Conservation (phyloP, 2,888 invertebrate genomes). For the Drosophila suboccidentalis region DNA sequence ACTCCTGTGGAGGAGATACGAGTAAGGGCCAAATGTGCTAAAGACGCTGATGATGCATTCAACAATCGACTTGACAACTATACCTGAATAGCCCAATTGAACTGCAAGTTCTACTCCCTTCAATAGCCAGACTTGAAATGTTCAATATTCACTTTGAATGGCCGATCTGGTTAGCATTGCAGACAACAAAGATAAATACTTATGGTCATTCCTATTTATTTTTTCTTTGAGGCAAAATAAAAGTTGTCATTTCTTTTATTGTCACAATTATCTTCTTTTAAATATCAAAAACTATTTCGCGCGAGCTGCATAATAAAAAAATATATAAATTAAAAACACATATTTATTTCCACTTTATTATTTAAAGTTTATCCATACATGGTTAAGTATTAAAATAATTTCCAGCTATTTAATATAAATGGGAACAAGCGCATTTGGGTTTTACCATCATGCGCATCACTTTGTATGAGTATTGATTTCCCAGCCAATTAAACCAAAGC, state of each 20-base stretch:
- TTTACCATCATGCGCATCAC: constrained; percentile 22
- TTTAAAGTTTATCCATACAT: not conserved
- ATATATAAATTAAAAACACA: constrained; percentile 21
- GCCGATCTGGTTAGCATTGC: not conserved
- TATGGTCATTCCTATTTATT: not conserved
- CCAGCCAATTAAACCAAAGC: not conserved
- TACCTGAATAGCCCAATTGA: constrained; percentile 41
- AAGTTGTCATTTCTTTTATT: too few species aligned
- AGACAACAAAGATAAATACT: not conserved
- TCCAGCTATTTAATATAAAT: not conserved
- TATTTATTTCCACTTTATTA: constrained; percentile 2
- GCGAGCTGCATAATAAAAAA: too few species aligned
- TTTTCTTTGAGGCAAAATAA: too few species aligned
- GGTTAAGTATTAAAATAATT: not conserved
- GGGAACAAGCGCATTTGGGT: constrained; percentile 14
- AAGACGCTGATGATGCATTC: constrained; percentile 56
- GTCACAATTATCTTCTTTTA: too few species aligned
- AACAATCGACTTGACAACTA: constrained; percentile 31
- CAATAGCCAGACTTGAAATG: constrained; percentile 14
- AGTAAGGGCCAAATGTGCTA: constrained; percentile 22
- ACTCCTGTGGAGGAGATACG: not conserved
- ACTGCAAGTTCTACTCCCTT: constrained; percentile 7
- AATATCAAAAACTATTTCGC: too few species aligned
- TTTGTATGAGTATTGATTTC: not conserved
- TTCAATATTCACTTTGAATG: constrained; percentile 7